phyloP scores from a whole-genome alignment of 2,888 invertebrate species.

The Chloroclystis v-ata region DNA sequence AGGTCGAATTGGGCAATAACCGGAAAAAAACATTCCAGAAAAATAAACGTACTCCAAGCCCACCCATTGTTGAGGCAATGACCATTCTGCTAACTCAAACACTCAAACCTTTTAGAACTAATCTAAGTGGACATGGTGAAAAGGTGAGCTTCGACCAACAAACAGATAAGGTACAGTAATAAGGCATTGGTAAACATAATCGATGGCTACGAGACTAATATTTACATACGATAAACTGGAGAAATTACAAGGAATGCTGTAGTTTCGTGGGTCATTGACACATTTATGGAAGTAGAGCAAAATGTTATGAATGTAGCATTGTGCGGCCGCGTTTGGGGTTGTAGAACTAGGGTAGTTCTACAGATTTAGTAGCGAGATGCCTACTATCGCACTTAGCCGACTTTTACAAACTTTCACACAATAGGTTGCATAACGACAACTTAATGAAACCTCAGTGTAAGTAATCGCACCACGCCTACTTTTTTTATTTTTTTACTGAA shows the following conservation, averaged over 20 bases:
- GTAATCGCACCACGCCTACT: too few relatives aligned
- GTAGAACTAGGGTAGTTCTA: too few relatives aligned
- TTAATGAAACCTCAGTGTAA: too few relatives aligned
- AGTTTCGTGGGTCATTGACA: slow-evolving; percentile 37
- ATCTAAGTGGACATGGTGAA: slow-evolving; percentile 30
- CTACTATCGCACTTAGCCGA: too few relatives aligned
- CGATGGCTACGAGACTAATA: slow-evolving; percentile 41
- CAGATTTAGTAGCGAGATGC: too few relatives aligned
- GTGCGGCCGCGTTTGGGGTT: not conserved
- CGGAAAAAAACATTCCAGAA: slow-evolving; percentile 7
- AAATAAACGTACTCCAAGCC: slow-evolving; percentile 19
- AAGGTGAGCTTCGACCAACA: slow-evolving; percentile 41
- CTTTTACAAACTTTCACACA: too few relatives aligned
- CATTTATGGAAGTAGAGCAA: slow-evolving; percentile 31
- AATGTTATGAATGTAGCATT: slow-evolving; percentile 16
- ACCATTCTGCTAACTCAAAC: slow-evolving; percentile 32
- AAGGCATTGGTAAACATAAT: slow-evolving; percentile 46
- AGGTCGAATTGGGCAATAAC: slow-evolving; percentile 3
- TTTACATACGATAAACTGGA: slow-evolving; percentile 45
- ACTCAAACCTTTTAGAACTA: slow-evolving; percentile 30
- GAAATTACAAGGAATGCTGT: slow-evolving; percentile 24
- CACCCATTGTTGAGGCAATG: slow-evolving; percentile 26
- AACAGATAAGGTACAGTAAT: slow-evolving; percentile 41
- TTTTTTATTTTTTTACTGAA: too few relatives aligned
- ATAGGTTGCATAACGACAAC: too few relatives aligned